phyloP scores from a whole-genome alignment of 2,888 invertebrate genomes.

The Drosophila putrida region DNA sequence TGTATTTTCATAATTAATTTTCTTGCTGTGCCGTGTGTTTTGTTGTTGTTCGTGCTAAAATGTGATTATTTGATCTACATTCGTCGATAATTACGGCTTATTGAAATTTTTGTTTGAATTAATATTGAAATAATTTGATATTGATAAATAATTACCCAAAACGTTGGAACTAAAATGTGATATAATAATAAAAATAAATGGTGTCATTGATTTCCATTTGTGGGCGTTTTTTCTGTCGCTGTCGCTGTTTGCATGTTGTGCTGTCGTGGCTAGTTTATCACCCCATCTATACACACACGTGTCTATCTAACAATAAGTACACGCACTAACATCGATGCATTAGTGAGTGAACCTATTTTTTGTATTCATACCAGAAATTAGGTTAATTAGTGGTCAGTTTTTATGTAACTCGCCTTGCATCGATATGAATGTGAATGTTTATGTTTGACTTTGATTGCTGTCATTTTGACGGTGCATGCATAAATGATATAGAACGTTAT shows the following conservation, averaged over 20 bases:
- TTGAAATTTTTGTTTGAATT: slow-evolving; percentile 77
- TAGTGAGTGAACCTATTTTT: slow-evolving; percentile 38
- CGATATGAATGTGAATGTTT: slow-evolving; percentile 7
- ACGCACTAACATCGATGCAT: slow-evolving; percentile 46
- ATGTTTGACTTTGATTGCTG: slow-evolving; percentile 39
- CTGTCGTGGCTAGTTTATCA: slow-evolving; percentile 15
- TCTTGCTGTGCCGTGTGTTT: slow-evolving; percentile 18
- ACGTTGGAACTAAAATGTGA: slow-evolving; percentile 37
- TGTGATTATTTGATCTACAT: slow-evolving; percentile 77
- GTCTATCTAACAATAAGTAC: slow-evolving; percentile 1
- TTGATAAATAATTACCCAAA: slow-evolving; percentile 70
- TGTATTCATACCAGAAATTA: slow-evolving; percentile 60
- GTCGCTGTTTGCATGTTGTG: slow-evolving; percentile 18
- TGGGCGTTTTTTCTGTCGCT: slow-evolving; percentile 17
- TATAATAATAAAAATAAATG: slow-evolving; percentile 53
- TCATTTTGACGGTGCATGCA: slow-evolving; percentile 26
- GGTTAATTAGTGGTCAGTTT: slow-evolving; percentile 76
- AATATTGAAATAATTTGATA: slow-evolving; percentile 75
- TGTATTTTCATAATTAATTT: slow-evolving; percentile 75
- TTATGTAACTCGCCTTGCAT: slow-evolving; percentile 50
- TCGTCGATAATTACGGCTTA: slow-evolving; percentile 76
- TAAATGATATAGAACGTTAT: slow-evolving; percentile 5
- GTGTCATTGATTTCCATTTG: slow-evolving; percentile 38
- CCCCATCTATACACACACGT: slow-evolving; percentile 2
- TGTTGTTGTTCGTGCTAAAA: slow-evolving; percentile 50